These are phyloP conservation scores for Poeciliopsis paucimaculata DNA, from an alignment of 2,797 vertebrate genomes.

Conservation along the genomic window DNA sequence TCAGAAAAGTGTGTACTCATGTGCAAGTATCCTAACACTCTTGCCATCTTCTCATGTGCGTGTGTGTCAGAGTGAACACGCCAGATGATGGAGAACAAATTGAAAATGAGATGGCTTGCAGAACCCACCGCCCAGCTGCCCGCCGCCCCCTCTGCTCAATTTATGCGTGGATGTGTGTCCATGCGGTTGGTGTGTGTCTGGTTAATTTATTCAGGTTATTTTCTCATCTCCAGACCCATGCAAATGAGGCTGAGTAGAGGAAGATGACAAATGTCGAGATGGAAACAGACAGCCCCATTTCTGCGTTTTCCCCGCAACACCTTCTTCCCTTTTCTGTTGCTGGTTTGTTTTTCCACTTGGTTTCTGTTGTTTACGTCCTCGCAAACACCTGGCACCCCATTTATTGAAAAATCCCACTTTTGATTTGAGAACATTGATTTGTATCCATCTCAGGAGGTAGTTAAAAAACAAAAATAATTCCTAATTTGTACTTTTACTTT, in stretches of 20 bases:
- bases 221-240: slow-evolving; percentile 80
- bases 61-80: slow-evolving; percentile 53
- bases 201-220: slow-evolving; percentile 82
- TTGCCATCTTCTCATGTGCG: slow-evolving; percentile 32
- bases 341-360: background rate
- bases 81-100: slow-evolving; percentile 76
- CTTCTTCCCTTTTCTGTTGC: slow-evolving; percentile 18
- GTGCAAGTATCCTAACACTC: slow-evolving; percentile 18
- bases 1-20: slow-evolving; percentile 32
- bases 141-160: background rate
- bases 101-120: slow-evolving; percentile 77
- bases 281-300: slow-evolving; percentile 70
- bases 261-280: slow-evolving; percentile 78
- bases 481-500: background rate
- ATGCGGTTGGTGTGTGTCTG: slow-evolving; percentile 36
- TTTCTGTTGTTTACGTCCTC: slow-evolving; percentile 4
- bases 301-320: slow-evolving; percentile 31
- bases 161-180: slow-evolving; percentile 25
- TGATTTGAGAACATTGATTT: background rate
- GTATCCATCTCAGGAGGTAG: background rate
- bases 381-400: slow-evolving; percentile 2
- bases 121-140: slow-evolving; percentile 16
- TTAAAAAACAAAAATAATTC: background rate
- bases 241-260: slow-evolving; percentile 79
- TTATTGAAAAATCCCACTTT: background rate